Conservation (phyloP, 2,888 invertebrate genomes). For the Lypha dubia region DNA sequence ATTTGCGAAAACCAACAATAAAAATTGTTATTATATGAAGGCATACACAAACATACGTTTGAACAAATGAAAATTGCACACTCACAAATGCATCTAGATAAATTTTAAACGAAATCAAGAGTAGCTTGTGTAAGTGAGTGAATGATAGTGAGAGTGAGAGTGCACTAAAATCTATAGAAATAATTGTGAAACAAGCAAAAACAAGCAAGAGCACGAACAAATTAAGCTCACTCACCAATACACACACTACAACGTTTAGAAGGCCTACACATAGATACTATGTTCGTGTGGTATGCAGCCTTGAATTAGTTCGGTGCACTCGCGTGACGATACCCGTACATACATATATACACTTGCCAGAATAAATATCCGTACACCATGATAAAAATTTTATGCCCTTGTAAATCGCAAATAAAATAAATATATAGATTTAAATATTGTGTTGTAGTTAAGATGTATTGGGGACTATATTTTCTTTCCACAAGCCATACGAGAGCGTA, state of each 20-base stretch:
- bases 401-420: too few relatives aligned
- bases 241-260: slow-evolving; percentile 65
- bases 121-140: slow-evolving; percentile 25
- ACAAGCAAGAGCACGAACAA: slow-evolving; percentile 43
- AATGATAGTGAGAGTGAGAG: slow-evolving; percentile 55
- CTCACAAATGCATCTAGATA: slow-evolving; percentile 57
- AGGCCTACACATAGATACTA: slow-evolving; percentile 74
- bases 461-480: too few relatives aligned
- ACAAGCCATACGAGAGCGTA: too few relatives aligned
- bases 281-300: slow-evolving; percentile 83
- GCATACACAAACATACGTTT: slow-evolving; percentile 15
- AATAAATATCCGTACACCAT: slow-evolving; percentile 26
- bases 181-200: slow-evolving; percentile 54
- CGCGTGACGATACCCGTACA: slow-evolving; percentile 78
- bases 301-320: slow-evolving; percentile 84
- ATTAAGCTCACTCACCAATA: slow-evolving; percentile 72
- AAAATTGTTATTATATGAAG: slow-evolving; percentile 40
- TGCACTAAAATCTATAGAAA: slow-evolving; percentile 53
- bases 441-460: too few relatives aligned
- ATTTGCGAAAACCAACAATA: slow-evolving; percentile 20
- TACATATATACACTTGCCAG: slow-evolving; percentile 73
- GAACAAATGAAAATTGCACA: slow-evolving; percentile 50
- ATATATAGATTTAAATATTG: too few relatives aligned
- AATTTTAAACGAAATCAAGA: slow-evolving; percentile 56
- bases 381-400: too few relatives aligned